Conservation (phyloP, 2,797 vertebrate genomes). For the Intellagama lesueurii region DNA sequence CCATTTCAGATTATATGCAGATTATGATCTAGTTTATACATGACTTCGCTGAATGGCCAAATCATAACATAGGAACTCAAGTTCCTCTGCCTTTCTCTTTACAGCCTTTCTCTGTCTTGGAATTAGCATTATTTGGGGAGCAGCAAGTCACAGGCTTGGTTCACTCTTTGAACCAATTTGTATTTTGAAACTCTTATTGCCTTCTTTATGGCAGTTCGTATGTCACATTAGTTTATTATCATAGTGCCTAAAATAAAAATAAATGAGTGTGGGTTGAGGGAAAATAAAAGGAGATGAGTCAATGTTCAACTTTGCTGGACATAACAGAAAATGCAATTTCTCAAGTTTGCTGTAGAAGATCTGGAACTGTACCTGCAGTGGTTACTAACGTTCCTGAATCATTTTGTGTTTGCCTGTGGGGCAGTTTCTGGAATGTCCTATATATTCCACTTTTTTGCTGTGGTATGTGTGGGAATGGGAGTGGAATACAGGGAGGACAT, state of each 20-base stretch:
- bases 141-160: not conserved
- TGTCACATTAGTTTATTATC: not conserved
- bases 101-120: not conserved
- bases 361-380: no score
- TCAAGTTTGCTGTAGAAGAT: no score
- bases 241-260: no score
- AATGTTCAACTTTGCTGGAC: no score
- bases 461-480: no score
- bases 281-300: no score
- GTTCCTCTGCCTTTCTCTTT: not conserved
- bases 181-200: not conserved
- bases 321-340: no score
- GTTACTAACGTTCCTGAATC: no score
- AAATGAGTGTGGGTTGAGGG: no score
- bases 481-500: not conserved
- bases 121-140: not conserved
- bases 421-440: no score
- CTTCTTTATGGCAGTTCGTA: not conserved
- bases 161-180: not conserved
- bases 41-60: not conserved
- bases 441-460: no score
- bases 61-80: not conserved
- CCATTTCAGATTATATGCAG: conserved; percentile 53
- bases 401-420: no score
- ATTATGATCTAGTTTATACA: conserved; percentile 13